Base-by-base conservation (phyloP, 2,888 invertebrate species). In the Anagyrus pseudococci region DNA sequence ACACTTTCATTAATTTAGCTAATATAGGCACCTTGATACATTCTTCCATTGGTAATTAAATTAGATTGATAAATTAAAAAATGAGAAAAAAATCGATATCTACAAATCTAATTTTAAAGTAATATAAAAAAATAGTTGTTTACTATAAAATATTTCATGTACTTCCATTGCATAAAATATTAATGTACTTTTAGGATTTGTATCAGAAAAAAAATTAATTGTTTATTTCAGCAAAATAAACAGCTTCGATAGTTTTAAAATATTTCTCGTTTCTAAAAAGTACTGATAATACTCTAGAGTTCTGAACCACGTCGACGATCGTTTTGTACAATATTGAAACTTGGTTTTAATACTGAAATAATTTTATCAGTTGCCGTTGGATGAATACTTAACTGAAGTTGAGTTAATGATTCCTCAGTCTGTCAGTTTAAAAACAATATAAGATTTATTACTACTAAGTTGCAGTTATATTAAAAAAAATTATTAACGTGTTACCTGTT, bases 331-430 rank as follows among this genome's bases (percentile, higher is more conserved):
- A 71, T 73, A 61, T 78, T 77, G 52, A 76, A 68, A 64, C 70
- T 72, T 58, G 80, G 77, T 67, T 82, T 81, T 67, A 84, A 75
- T 64, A 83, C 82, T 52, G 84, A 83, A 71, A 84, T 78, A 69
- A 85, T 81, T 74, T 85, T 84, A 72, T 83, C 84, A 63, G 84
- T 82, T 67, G 84, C 82, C 61, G 83, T 81, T n/a, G 85, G 84
- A 72, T 85, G 84, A 73, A 86, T 85, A 64, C 84, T 85, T 76
- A 86, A 86, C 79, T 92, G 86, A 59, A 93, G 83, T 79, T 90
- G 89, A 67, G 86, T 87, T 72, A 93, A 83, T 60, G 91, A 89
- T 79, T 89, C 88, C 82, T 93, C 92, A 68, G 92, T 92, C 91
- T 92, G 83, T 17, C 46, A 61, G 47, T 47, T 49, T 59, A 3